Evolutionary conservation across 2,888 invertebrate species (phyloP).

Genomic region (Tortrix viridana): DNA sequence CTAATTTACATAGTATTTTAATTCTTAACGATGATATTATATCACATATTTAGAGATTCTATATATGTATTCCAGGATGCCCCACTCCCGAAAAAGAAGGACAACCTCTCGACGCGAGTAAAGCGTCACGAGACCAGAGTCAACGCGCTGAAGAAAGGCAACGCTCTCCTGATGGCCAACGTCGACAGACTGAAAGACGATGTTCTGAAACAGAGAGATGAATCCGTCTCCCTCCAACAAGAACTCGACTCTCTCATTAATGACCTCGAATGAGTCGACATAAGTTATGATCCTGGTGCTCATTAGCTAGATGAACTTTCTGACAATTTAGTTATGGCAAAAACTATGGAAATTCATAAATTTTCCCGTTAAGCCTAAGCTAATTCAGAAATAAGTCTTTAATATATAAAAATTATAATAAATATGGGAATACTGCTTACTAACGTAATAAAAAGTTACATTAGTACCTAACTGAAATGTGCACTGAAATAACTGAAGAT

Average conservation of each 20-base stretch:
- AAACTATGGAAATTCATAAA: background rate
- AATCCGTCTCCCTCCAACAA: slow-evolving; percentile 90
- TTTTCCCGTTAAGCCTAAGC: background rate
- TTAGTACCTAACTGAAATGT: background rate
- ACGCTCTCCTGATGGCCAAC: slow-evolving; percentile 93
- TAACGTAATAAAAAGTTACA: background rate
- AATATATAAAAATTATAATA: no score
- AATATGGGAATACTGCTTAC: background rate
- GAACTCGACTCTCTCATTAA: slow-evolving; percentile 94
- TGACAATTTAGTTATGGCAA: background rate
- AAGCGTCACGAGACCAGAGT: slow-evolving; percentile 92
- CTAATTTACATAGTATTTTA: no score
- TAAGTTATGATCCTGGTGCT: background rate
- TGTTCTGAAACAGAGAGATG: slow-evolving; percentile 91
- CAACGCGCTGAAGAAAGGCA: slow-evolving; percentile 93
- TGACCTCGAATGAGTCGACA: slow-evolving; percentile 87
- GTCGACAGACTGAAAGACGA: slow-evolving; percentile 95
- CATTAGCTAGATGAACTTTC: slow-evolving; percentile 10
- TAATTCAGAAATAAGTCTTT: background rate
- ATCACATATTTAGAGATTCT: background rate
- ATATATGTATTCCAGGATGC: slow-evolving; percentile 83
- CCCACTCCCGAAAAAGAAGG: slow-evolving; percentile 86
- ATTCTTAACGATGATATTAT: no score
- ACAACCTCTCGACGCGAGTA: slow-evolving; percentile 85
- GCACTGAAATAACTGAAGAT: background rate